Base-by-base conservation (phyloP, 2,888 invertebrate genomes). In the Eilema depressum region DNA sequence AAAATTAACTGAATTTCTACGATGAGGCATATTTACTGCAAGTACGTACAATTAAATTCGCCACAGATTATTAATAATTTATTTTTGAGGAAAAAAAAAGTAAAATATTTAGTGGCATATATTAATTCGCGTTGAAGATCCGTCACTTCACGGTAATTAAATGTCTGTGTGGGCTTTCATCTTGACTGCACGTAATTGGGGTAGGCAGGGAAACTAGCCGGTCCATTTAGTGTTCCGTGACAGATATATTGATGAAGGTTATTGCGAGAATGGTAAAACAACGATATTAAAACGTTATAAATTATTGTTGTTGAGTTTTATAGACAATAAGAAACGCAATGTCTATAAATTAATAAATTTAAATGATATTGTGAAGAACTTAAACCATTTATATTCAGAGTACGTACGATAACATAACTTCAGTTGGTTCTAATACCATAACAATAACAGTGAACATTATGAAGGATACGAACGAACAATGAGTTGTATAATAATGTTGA, bases 111-210 rank as follows among this genome's bases (percentile, higher is more conserved):
- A 68, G 60, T 70, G 57, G 26, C 60, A 57, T 20, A 30, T 61
- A 68, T 74, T 72, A 60, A 71, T 68, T 61, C 28, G 5, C 28
- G 41, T 47, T 71, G 56, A 71, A 68, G 64, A 60, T 68, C 67
- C 53, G 64, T 71, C 64, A 64, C 66, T 66, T 75, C 68, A 70
- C 76, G 72, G 81, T 70, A 82, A 81, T 83, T 83, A 75, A 69
- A 75, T 78, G 80, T 80, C 82, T 75, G 75, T 71, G 72, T 57
- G 74, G 68, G 77, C 83, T 86, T 86, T 86, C 83, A 85, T 86
- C 78, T 79, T 75, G 62, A 53, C 20, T 78, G 75, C 79, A 75
- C 80, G 81, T 86, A 87, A 89, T 88, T 86, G 86, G 82, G 75
- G 75, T 78, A 74, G 80, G 77, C 84, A 86, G 85, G 77, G 57